Conservation (phyloP, 2,797 vertebrate genomes). For the Streptopelia turtur region DNA sequence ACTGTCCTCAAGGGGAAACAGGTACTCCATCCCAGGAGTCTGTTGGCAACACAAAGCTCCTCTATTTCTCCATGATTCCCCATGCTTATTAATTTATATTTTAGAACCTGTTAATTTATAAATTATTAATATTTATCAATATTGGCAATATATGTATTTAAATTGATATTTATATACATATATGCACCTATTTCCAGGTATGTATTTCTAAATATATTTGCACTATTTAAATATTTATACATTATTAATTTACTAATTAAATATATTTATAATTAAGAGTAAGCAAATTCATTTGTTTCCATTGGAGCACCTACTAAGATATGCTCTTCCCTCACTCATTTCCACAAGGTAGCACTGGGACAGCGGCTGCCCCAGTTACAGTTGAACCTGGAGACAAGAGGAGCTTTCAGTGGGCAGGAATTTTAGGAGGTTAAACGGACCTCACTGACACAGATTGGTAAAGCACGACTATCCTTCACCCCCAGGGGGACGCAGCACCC, state of each 20-base stretch:
- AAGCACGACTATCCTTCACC: neutral
- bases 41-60: neutral
- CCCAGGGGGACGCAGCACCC: rapidly evolving
- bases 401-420: neutral
- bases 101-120: neutral
- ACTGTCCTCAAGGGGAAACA: neutral
- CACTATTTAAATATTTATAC: neutral
- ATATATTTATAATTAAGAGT: neutral
- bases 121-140: neutral
- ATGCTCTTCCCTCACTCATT: neutral
- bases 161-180: neutral
- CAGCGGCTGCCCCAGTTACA: neutral
- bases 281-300: neutral
- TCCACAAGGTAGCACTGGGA: neutral
- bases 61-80: neutral
- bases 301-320: neutral
- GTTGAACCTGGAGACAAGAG: neutral
- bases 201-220: neutral
- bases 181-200: neutral
- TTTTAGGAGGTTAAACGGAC: neutral
- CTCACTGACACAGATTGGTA: rapidly evolving
- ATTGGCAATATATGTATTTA: neutral
- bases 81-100: neutral
- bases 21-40: neutral
- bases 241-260: neutral